A percentile compares a stretch with the other conserved stretches of the same genome.
Evolutionary conservation across 2,888 invertebrate genomes (phyloP).

Genomic region (Campopleginae sp.): DNA sequence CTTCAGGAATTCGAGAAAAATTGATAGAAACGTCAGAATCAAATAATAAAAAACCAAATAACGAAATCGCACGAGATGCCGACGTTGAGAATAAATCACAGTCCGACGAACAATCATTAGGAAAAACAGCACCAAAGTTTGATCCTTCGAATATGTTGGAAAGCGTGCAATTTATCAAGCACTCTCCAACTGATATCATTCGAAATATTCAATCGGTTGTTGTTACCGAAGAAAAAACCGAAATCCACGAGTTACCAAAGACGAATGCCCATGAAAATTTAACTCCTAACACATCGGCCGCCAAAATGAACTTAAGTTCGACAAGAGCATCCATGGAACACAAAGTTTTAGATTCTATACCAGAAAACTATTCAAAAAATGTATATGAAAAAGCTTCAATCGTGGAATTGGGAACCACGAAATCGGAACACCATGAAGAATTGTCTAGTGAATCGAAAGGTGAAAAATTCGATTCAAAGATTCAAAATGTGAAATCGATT

Average conservation of each 20-base stretch:
- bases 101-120: background rate
- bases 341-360: background rate
- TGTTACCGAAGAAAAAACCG: background rate
- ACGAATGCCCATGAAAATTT: background rate
- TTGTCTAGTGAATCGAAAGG: background rate
- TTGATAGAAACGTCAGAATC: conserved; percentile 3
- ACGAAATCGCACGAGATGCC: background rate
- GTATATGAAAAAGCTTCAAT: background rate
- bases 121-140: background rate
- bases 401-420: background rate
- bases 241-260: background rate
- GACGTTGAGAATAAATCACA: background rate
- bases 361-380: background rate
- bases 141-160: background rate
- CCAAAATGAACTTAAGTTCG: background rate
- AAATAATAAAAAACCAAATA: background rate
- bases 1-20: background rate
- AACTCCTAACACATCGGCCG: background rate
- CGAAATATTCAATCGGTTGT: background rate
- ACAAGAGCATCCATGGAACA: background rate
- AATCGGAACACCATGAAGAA: background rate
- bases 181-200: background rate
- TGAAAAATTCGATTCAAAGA: background rate
- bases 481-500: background rate
- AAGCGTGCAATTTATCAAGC: background rate